Evolutionary conservation across 2,888 invertebrate genomes (phyloP), one percentile per base, ranked within the genome.

Genomic region (Xestia xanthographa): DNA sequence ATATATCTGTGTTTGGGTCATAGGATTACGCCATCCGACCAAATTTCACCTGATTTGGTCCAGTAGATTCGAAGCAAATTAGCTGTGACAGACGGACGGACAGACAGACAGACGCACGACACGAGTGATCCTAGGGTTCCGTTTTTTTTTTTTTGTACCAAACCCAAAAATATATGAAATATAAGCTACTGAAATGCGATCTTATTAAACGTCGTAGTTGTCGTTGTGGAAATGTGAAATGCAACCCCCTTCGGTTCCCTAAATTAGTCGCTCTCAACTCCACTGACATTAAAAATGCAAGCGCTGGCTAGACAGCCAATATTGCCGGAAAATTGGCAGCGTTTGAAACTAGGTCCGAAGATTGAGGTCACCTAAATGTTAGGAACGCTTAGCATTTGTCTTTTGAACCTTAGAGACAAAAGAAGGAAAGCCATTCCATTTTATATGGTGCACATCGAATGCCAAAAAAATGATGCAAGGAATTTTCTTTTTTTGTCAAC

Each of bases 291-390:
- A n/a, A 63, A 60, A 66, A 65, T 62, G 56, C 34, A 62, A 34
- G 17, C 22, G 22, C 29, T 69, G 29, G n/a, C 17, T 70, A 53
- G 5, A 22, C 41, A 14, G 12, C n/a, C 1, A 9, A 17, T 66
- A 43, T 71, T 73, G 63, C 66, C 38, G 43, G 72, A 76, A 78
- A 72, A 73, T 85, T 80, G 75, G 75, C 72, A 77, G 43, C 62
- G 8, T 53, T 58, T 63, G 45, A 38, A 78, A 72, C 63, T 73
- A 48, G 69, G 70, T 71, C 20, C 29, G 62, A 14, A 53, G 38
- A 74, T 77, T 78, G 50, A 41, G 80, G 77, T 77, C 58, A 80
- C 72, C 77, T 69, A 43, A 69, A 75, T 84, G 3, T n/a, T 63
- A 38, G 22, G 6, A 5, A 48, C 26, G 29, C 43, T 45, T 56